A percentile compares a stretch with the other conserved stretches of the same genome.
Evolutionary conservation across 2,113 vertebrate species (phyloP).

Genomic region (Melanerpes formicivorus): DNA sequence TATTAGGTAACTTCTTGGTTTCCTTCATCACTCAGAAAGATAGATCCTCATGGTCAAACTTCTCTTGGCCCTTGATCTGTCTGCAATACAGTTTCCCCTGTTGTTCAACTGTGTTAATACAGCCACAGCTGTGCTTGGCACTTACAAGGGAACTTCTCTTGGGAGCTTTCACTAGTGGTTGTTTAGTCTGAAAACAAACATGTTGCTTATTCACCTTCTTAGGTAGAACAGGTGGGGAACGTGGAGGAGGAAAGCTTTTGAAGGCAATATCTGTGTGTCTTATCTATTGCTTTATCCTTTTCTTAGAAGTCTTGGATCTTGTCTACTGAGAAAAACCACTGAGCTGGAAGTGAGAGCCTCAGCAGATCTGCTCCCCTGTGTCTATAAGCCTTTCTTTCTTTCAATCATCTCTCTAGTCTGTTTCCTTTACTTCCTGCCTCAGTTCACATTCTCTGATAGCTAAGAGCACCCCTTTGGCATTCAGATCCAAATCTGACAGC

Average conservation of each 20-base stretch:
- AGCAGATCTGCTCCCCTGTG: background rate
- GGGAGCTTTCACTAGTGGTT: constrained; percentile 54
- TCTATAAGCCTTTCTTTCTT: background rate
- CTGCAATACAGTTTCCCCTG: constrained; percentile 30
- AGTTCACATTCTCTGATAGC: background rate
- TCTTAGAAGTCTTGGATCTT: background rate
- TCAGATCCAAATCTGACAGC: background rate
- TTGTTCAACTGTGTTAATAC: constrained; percentile 42
- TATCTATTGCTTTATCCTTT: background rate
- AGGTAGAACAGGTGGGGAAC: background rate
- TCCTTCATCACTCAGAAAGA: background rate
- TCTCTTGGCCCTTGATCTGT: constrained; percentile 19
- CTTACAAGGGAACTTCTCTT: background rate
- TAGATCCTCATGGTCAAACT: background rate
- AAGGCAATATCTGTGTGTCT: background rate
- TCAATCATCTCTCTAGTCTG: background rate
- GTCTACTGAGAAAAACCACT: background rate
- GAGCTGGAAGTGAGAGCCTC: background rate
- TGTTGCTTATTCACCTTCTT: background rate
- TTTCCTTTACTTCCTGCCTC: background rate
- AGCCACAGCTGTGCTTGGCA: constrained; percentile 49
- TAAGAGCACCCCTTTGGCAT: background rate
- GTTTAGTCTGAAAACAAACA: constrained; percentile 28
- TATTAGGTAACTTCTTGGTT: background rate
- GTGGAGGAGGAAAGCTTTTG: background rate